Percentiles rank a stretch among this genome's conserved stretches.
Conservation (phyloP, 2,113 vertebrate species). For the human region DNA sequence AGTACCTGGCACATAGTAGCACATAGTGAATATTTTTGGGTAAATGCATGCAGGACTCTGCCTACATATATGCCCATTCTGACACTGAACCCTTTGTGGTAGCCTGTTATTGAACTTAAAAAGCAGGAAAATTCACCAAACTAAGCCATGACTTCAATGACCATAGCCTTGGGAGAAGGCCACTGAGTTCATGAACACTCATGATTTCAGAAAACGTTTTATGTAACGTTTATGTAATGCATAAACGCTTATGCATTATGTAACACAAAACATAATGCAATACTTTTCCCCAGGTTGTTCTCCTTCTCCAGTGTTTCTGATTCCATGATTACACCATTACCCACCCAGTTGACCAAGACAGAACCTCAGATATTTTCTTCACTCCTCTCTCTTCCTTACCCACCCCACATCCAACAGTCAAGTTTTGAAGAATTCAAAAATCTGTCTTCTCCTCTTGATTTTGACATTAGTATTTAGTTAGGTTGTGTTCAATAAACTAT, state of each 20-base stretch:
- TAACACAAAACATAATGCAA: neutral
- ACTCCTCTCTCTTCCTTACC: neutral
- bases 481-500: neutral
- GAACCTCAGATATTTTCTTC: neutral
- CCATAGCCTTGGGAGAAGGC: neutral
- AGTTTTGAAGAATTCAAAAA: neutral
- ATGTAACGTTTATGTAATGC: neutral
- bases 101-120: neutral
- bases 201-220: neutral
- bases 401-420: neutral
- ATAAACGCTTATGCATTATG: neutral
- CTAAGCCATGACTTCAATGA: neutral
- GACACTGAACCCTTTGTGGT: neutral
- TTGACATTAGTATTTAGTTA: neutral
- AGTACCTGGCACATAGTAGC: neutral
- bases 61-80: neutral
- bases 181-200: neutral
- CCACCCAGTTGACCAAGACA: neutral
- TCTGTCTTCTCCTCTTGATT: neutral
- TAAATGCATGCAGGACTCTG: neutral
- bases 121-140: neutral
- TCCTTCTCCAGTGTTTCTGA: neutral
- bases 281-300: neutral
- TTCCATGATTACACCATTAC: neutral
- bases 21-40: neutral